These are phyloP conservation scores for Diploptera punctata DNA, from an alignment of 2,888 invertebrate genomes.

Conservation along the genomic window DNA sequence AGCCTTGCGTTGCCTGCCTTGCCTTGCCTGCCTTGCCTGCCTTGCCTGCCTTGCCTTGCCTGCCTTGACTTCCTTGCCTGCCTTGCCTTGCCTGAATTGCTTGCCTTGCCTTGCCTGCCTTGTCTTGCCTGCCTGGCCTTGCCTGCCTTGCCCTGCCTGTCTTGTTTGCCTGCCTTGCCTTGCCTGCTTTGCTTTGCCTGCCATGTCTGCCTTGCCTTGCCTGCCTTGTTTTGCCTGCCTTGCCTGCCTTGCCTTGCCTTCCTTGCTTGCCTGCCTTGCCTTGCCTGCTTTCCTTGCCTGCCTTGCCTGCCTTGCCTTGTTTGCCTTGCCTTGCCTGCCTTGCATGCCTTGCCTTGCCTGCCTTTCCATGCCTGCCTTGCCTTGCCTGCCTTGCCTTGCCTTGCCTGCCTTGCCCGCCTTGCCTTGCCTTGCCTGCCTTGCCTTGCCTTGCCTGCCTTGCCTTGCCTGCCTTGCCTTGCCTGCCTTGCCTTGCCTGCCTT, in stretches of 20 bases:
- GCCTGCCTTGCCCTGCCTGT: neutral
- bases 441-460: neutral
- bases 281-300: no score
- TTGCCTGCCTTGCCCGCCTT: constrained; percentile 5
- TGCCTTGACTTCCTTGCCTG: neutral
- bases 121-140: neutral
- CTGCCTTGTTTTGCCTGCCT: neutral
- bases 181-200: no score
- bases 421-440: neutral
- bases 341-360: no score
- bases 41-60: neutral
- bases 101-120: no score
- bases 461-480: neutral
- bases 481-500: neutral
- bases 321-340: no score
- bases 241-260: neutral
- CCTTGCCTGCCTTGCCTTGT: no score
- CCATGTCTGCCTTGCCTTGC: neutral
- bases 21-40: neutral
- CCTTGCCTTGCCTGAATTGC: no score
- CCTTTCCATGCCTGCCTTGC: neutral
- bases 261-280: neutral
- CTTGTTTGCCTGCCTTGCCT: neutral
- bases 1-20: no score
- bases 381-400: neutral